Percentiles rank a stretch among this genome's conserved stretches.
phyloP scores from a whole-genome alignment of 2,888 invertebrate species.

The Polyommatus iphigenia region DNA sequence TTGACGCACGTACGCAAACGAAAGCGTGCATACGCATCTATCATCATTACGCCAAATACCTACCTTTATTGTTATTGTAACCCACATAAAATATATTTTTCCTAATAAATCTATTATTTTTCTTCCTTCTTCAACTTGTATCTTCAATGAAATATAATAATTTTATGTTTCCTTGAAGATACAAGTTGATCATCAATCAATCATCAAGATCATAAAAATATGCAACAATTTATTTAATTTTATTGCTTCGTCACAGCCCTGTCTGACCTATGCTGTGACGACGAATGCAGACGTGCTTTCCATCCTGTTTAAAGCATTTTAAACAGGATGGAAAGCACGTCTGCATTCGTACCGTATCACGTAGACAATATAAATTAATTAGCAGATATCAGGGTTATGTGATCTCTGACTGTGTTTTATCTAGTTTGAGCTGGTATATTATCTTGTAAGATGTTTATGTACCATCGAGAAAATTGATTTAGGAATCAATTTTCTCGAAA shows the following conservation, averaged over 20 bases:
- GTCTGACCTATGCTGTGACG: constrained; percentile 3
- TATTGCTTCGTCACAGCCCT: not conserved
- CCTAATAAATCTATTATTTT: too few relatives aligned
- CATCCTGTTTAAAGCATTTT: too few relatives aligned
- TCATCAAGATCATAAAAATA: not conserved
- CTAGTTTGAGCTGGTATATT: constrained; percentile 13
- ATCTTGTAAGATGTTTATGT: not conserved
- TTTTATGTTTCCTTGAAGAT: too few relatives aligned
- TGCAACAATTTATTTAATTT: not conserved
- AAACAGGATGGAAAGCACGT: not conserved
- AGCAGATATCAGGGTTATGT: constrained; percentile 3
- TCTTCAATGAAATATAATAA: not conserved
- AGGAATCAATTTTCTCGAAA: too few relatives aligned
- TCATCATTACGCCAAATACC: too few relatives aligned
- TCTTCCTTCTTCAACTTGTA: constrained; percentile 16
- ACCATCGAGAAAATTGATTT: not conserved
- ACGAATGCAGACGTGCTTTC: too few relatives aligned
- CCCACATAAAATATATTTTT: too few relatives aligned
- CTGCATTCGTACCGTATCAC: constrained; percentile 1
- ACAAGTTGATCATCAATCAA: too few relatives aligned
- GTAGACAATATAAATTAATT: constrained; percentile 21
- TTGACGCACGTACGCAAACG: too few relatives aligned
- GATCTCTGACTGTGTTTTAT: constrained; percentile 12
- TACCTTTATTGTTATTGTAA: too few relatives aligned
- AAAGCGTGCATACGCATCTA: too few relatives aligned